Conservation (phyloP, 1,140 invertebrate species). For the Drosophila lacteicornis region DNA sequence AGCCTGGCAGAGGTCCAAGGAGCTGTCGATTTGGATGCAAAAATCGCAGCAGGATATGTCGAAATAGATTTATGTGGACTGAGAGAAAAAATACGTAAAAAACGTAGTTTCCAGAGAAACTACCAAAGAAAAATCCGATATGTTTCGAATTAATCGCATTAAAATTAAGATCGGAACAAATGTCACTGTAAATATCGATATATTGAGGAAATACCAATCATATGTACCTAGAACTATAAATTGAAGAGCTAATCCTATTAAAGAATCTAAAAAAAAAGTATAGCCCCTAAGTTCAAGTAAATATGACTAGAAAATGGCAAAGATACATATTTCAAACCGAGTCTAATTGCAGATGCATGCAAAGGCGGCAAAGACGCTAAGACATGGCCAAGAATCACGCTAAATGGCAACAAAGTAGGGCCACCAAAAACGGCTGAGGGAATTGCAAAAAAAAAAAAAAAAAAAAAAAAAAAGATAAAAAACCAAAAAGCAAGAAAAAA, state of each 20-base stretch:
- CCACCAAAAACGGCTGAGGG: background rate
- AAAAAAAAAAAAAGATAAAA: background rate
- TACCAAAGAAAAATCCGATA: too few species aligned
- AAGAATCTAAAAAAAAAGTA: background rate
- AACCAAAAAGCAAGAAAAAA: background rate
- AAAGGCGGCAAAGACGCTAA: slow-evolving; percentile 5
- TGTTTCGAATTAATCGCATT: too few species aligned
- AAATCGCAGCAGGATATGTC: slow-evolving; percentile 11
- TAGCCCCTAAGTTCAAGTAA: background rate
- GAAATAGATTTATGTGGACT: background rate
- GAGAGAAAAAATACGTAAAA: background rate
- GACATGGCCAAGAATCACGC: slow-evolving; percentile 20
- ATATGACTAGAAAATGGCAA: background rate
- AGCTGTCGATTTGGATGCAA: background rate
- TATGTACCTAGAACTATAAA: background rate
- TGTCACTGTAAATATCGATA: background rate
- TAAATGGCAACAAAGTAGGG: slow-evolving; percentile 35
- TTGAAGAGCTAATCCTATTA: background rate
- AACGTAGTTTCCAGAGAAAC: background rate
- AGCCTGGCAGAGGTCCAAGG: slow-evolving; percentile 30
- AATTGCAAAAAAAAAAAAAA: background rate
- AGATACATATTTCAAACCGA: background rate
- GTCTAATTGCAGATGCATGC: slow-evolving; percentile 27
- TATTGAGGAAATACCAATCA: too few species aligned
- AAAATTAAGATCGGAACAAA: background rate